Evolutionary conservation across 2,888 invertebrate species (phyloP), one percentile per base, ranked within the genome.

Genomic region (Pomacea canaliculata): DNA sequence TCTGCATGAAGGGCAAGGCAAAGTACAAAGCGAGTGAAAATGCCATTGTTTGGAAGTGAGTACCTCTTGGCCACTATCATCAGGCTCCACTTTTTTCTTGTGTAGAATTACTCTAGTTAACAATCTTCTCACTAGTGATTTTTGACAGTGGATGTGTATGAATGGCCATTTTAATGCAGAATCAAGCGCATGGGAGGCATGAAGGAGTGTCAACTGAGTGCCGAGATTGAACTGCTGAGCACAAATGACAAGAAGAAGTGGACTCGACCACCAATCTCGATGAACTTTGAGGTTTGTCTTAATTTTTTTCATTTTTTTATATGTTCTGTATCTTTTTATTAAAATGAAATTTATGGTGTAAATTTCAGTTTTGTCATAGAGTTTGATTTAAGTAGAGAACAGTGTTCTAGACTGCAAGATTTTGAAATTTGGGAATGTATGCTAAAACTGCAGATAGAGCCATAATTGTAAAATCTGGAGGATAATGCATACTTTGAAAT

Each of bases 21-120:
- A 99, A 99, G 91, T 99, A 99, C 91, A 99, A 99, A 92, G 97
- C 99, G 0, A 98, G 98, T 0, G 99, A 99, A 92, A 99, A 99
- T 91, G 99, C 99, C 72, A 99, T 99, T 86, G 95, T 95, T 56
- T 95, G 95, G 95, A 98, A 98, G 95, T 96, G 90, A 94, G 95
- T 93, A 79, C 49, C 27, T 27, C 51, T 56, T 8, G 0, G 51
- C 51, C 27, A 18, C 16, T 48, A 16, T 27, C 19, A 19, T 27
- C 23, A 23, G 23, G 23, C 23, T 23, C 27, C 8, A 37, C 7
- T 48, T 37, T 68, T 68, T 65, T 37, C 12, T 65, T 27, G 12
- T 27, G 23, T 19, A 16, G 37, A 23, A 23, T 16, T 65, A 62
- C 62, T 19, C 18, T 62, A 19, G 2, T n/a, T 62, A 62, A n/a